Base-by-base conservation (phyloP, 2,113 vertebrate genomes). In the Pelvicachromis taeniatus region DNA sequence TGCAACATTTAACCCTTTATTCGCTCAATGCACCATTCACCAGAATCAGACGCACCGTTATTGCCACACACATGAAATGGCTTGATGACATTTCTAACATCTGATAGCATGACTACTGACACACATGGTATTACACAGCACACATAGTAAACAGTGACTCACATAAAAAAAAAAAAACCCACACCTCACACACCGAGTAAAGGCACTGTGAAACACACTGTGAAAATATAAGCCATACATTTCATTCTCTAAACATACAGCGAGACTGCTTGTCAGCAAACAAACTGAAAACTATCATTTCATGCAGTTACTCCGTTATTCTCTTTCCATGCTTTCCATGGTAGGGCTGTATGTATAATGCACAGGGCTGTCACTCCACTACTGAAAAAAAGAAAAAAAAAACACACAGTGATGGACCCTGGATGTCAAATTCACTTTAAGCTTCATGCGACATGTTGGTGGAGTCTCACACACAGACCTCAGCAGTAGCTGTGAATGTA, bases 371-470 rank as follows among this genome's bases (percentile, higher is more conserved):
- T 80, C 81, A 84, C 55, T 88, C 58, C 23, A 55, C 75, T 65
- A 77, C 65, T 79, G 45, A 21, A 68, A 59, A 14, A 75, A 35
- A 63, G 65, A 87, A 31, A 7, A 26, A 40, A 11, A 63, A 6
- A 11, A 58, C 9, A 83, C 83, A 78, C 81, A 75, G 48, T 14
- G 83, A 86, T 86, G 73, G 83, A 88, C 65, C 31, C 48, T 81
- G 70, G 61, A 83, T 88, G 87, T 92, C 38, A 12, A 53, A 89
- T 86, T 88, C 63, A 86, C 88, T 91, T 91, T 89, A 80, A 88
- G 78, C 81, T 85, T 70, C 53, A 65, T 80, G 77, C 85, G 81
- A 87, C 77, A 82, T 31, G 48, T 85, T 82, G 61, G 33, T 70
- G 80, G 59, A 80, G 80, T 84, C 86, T 84, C 55, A 52, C 73